Percentiles rank a stretch among this genome's conserved stretches.
Evolutionary conservation across 1,140 invertebrate genomes (phyloP).

Genomic region (Dendroctonus ponderosae): DNA sequence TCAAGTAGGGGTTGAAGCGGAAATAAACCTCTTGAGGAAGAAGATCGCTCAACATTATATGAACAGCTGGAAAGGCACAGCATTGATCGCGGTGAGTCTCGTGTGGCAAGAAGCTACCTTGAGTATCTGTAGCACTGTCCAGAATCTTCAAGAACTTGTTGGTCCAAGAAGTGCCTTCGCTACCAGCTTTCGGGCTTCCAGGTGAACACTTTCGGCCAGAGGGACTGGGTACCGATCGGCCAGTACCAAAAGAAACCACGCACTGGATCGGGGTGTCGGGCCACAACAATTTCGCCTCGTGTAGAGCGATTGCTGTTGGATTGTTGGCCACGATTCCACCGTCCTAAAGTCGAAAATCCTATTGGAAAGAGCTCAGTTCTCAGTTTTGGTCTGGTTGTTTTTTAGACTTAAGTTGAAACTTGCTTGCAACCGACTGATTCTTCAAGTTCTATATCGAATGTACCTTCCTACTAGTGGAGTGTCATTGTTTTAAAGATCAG

Average conservation of each 20-base stretch:
- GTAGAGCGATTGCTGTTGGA: slow-evolving; percentile 84
- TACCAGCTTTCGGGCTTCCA: slow-evolving; percentile 29
- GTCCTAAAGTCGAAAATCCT: slow-evolving; percentile 57
- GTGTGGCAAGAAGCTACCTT: slow-evolving; percentile 57
- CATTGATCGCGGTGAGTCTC: neutral
- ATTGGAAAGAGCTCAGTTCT: too few relatives aligned
- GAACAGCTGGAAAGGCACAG: slow-evolving; percentile 66
- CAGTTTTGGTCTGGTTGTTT: too few relatives aligned
- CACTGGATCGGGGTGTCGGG: slow-evolving; percentile 77
- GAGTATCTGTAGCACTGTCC: slow-evolving; percentile 87
- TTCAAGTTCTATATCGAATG: too few relatives aligned
- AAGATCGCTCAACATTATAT: slow-evolving; percentile 78
- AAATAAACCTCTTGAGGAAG: slow-evolving; percentile 78
- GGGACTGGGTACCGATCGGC: slow-evolving; percentile 56
- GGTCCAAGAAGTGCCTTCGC: slow-evolving; percentile 64
- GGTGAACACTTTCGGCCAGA: slow-evolving; percentile 34
- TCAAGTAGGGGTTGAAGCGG: slow-evolving; percentile 88
- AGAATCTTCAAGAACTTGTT: slow-evolving; percentile 82
- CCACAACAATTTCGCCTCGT: slow-evolving; percentile 85
- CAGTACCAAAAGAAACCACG: slow-evolving; percentile 87
- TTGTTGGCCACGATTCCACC: slow-evolving; percentile 89
- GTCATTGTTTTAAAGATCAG: neutral
- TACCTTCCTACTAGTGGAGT: neutral
- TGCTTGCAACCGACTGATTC: too few relatives aligned
- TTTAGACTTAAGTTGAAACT: too few relatives aligned